phyloP scores from a whole-genome alignment of 2,113 vertebrate genomes.

The Grammomys dolichurus region DNA sequence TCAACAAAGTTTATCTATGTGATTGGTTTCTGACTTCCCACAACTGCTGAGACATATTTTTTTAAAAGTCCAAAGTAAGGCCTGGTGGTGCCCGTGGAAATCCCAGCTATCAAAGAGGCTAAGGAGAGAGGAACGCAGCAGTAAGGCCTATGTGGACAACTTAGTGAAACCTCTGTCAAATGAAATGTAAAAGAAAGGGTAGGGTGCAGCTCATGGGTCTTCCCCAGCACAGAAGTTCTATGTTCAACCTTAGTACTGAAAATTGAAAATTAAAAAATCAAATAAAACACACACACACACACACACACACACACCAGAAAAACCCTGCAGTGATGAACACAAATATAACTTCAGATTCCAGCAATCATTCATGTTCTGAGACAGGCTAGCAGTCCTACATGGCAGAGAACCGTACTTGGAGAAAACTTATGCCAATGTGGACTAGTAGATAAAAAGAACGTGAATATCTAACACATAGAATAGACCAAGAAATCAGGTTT shows the following conservation, averaged over 20 bases:
- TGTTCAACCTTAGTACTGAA: neutral
- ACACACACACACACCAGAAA: neutral
- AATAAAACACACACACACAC: too few relatives aligned
- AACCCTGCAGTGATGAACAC: neutral
- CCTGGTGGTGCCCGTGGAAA: neutral
- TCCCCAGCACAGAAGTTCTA: too few relatives aligned
- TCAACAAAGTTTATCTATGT: neutral
- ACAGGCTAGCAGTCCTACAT: neutral
- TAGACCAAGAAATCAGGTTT: neutral
- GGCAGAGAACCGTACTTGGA: neutral
- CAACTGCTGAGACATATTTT: neutral
- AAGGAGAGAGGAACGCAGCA: accelerated
- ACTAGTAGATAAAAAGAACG: neutral
- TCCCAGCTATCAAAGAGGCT: neutral
- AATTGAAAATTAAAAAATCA: neutral
- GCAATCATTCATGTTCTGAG: neutral
- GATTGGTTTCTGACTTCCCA: slow-evolving; percentile 11
- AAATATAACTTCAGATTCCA: neutral
- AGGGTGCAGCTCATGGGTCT: neutral
- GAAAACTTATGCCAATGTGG: neutral
- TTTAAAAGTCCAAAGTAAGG: neutral
- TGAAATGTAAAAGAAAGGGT: neutral
- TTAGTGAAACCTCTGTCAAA: neutral
- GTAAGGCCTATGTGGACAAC: neutral
- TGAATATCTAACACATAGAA: neutral